A percentile compares a stretch with the other conserved stretches of the same genome.
Evolutionary conservation across 2,797 vertebrate species (phyloP).

Genomic region (Cyclopterus lumpus): DNA sequence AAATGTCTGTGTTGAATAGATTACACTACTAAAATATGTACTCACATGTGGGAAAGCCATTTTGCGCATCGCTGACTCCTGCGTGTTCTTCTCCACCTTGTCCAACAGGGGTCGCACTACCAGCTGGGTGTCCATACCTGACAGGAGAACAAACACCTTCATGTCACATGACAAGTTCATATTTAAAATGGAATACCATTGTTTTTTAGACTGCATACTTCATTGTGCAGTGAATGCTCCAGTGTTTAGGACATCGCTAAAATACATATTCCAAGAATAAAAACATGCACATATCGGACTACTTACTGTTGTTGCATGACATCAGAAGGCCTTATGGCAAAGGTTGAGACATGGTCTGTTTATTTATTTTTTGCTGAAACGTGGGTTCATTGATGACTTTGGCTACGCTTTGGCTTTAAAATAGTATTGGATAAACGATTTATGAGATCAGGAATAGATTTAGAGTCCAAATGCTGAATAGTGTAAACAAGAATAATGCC

Average conservation of each 20-base stretch:
- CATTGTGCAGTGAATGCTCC: background rate
- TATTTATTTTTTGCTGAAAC: too few species aligned
- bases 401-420: background rate
- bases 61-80: constrained; percentile 84
- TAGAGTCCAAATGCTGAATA: background rate
- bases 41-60: constrained; percentile 93
- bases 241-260: background rate
- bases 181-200: background rate
- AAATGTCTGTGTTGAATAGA: background rate
- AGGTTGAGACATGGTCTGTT: too few species aligned
- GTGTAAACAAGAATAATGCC: background rate
- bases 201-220: background rate
- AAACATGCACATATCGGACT: background rate
- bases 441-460: background rate
- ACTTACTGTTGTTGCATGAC: background rate
- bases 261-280: background rate
- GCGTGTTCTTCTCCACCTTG: constrained; percentile 87
- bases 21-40: background rate
- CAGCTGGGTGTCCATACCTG: constrained; percentile 93
- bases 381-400: background rate
- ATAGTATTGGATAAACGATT: background rate
- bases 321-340: too few species aligned
- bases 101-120: constrained; percentile 93
- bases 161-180: background rate
- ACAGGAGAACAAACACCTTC: background rate